Evolutionary conservation across 2,888 invertebrate genomes (phyloP).

Genomic region (Megamerina dolium): DNA sequence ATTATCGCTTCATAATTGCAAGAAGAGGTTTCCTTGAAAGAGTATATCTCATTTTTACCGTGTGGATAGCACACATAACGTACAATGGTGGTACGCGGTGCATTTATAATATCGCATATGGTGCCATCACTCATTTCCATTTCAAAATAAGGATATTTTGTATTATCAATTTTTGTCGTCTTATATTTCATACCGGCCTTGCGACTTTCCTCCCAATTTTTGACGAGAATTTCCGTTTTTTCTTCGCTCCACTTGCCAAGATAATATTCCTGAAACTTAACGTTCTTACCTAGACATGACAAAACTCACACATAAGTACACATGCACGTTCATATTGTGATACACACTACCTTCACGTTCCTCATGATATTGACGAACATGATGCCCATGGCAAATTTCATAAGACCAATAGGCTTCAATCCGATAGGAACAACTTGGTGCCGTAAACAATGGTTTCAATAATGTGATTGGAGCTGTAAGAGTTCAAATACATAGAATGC

Average conservation of each 20-base stretch:
- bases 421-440: conserved; percentile 77
- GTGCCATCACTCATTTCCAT: conserved; percentile 86
- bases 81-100: conserved; percentile 73
- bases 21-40: conserved; percentile 86
- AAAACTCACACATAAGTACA: too few species aligned
- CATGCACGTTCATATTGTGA: too few species aligned
- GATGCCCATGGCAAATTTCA: conserved; percentile 89
- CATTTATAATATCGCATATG: conserved; percentile 81
- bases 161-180: conserved; percentile 78
- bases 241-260: conserved; percentile 71
- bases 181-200: conserved; percentile 56
- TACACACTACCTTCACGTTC: conserved; percentile 69
- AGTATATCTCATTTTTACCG: conserved; percentile 86
- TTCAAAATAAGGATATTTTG: conserved; percentile 80
- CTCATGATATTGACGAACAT: conserved; percentile 92
- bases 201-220: conserved; percentile 51
- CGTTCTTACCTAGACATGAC: conserved; percentile 61
- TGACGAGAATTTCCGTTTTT: conserved; percentile 56
- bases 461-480: conserved; percentile 64
- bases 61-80: conserved; percentile 84
- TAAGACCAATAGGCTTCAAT: conserved; percentile 94
- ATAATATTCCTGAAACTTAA: conserved; percentile 78
- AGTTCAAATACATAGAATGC: not conserved
- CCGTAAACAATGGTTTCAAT: conserved; percentile 67
- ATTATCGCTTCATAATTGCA: conserved; percentile 93